Base-by-base conservation (phyloP, 2,113 vertebrate genomes). In the Cyanistes caeruleus region DNA sequence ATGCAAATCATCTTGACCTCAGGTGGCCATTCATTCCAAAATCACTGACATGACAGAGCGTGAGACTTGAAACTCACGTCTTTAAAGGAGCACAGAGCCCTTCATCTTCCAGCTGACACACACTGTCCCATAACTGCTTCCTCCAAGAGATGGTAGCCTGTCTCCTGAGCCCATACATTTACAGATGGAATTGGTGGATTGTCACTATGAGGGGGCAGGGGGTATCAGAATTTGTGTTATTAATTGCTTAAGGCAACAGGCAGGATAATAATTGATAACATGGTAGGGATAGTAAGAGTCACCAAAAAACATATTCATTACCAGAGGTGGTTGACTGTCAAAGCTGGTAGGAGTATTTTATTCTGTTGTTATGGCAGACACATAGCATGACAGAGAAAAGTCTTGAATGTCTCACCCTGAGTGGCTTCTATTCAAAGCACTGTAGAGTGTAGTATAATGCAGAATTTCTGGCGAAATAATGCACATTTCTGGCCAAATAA, bases 211-310 rank as follows among this genome's bases (percentile, higher is more conserved):
- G 63, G 84, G 46, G 25, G n/a, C 33, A 81, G 44, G 48, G 73
- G 59, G 55, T 83, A 69, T 77, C 15, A 18, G 75, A 94, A 90
- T 84, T 83, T 84, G 44, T 79, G 43, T 67, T 91, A 53, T 72
- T 93, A 86, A 87, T 92, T 75, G 48, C 81, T 97, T 94, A 95
- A 93, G 77, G 67, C 56, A 93, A 93, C 80, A 73, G 89, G 58
- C 80, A 90, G 55, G 31, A 52, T 75, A 82, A 64, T 62, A 70
- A 95, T 87, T 93, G 56, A 94, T 80, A 92, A 94, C 31, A 19
- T 15, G 7, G 25, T 13, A 48, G 43, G 30, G 60, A 82, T 23
- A 89, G 76, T 58, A 63, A 89, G 93, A 84, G 49, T 49, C 37
- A n/a, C 65, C 48, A 70, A 59, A 89, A 97, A 93, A 91, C 33